These are phyloP conservation scores for Syrmaticus mikado DNA, from an alignment of 2,113 vertebrate genomes.

Conservation along the genomic window DNA sequence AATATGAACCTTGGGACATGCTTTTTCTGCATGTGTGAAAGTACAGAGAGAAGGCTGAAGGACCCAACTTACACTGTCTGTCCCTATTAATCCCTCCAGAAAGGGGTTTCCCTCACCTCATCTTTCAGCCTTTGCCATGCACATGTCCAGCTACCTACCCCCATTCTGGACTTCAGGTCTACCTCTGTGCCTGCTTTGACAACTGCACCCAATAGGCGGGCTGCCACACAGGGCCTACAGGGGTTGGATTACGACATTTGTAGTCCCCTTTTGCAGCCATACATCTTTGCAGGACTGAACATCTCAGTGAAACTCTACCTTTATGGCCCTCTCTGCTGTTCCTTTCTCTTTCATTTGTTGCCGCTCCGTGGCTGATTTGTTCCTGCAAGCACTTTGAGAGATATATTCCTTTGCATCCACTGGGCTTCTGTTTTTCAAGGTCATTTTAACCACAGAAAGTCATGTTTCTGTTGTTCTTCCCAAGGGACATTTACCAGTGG, in stretches of 20 bases:
- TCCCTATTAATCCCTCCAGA: neutral
- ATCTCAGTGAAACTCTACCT: neutral
- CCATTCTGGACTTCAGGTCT: neutral
- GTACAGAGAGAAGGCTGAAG: neutral
- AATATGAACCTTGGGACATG: neutral
- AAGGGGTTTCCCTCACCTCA: neutral
- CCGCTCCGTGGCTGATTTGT: neutral
- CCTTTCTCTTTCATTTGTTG: neutral
- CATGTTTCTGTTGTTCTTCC: neutral
- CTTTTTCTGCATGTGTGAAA: neutral
- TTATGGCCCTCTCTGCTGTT: neutral
- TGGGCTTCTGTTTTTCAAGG: constrained; percentile 13
- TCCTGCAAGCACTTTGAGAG: neutral
- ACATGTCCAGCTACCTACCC: neutral
- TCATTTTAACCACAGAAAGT: neutral
- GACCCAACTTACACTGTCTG: neutral
- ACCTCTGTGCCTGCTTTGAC: neutral
- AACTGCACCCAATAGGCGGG: rapidly evolving
- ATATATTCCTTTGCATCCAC: neutral
- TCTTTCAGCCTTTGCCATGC: neutral
- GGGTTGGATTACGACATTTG: neutral
- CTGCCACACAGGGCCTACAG: neutral
- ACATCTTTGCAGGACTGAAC: neutral
- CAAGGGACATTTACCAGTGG: neutral
- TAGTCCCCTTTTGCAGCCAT: neutral